phyloP scores from a whole-genome alignment of 2,113 vertebrate species.

The Stegostoma tigrinum region DNA sequence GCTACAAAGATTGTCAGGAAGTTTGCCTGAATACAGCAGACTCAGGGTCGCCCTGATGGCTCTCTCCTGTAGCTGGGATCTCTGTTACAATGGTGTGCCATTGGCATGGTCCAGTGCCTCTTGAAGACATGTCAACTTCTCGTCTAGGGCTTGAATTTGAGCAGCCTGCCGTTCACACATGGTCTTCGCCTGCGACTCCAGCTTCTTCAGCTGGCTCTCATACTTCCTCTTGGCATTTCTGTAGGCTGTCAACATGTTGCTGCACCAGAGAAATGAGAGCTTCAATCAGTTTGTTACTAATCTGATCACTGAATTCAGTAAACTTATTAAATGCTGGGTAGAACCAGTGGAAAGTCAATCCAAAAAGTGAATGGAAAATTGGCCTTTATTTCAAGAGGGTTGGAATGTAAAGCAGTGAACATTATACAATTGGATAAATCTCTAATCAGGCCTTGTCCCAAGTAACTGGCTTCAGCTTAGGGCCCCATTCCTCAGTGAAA shows the following conservation, averaged over 20 bases:
- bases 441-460: not conserved
- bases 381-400: not conserved
- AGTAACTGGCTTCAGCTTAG: not conserved
- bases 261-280: slow-evolving; percentile 42
- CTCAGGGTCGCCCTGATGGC: not conserved
- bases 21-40: no score
- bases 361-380: not conserved
- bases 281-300: not conserved
- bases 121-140: slow-evolving; percentile 48
- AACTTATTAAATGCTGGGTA: not conserved
- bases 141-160: slow-evolving; percentile 50
- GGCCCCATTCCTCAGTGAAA: no score
- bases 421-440: not conserved
- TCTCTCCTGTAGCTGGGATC: not conserved
- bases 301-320: not conserved
- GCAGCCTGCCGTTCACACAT: slow-evolving; percentile 57
- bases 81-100: not conserved
- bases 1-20: not conserved
- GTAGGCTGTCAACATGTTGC: slow-evolving; percentile 65
- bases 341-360: not conserved
- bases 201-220: slow-evolving; percentile 61
- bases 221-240: slow-evolving; percentile 67
- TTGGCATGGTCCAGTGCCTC: slow-evolving; percentile 44
- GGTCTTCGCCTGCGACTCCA: slow-evolving; percentile 61
- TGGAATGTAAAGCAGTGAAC: not conserved